A percentile compares a stretch with the other conserved stretches of the same genome.
These are phyloP conservation scores for Blomia tropicalis DNA, from an alignment of 2,888 invertebrate genomes.

Conservation along the genomic window DNA sequence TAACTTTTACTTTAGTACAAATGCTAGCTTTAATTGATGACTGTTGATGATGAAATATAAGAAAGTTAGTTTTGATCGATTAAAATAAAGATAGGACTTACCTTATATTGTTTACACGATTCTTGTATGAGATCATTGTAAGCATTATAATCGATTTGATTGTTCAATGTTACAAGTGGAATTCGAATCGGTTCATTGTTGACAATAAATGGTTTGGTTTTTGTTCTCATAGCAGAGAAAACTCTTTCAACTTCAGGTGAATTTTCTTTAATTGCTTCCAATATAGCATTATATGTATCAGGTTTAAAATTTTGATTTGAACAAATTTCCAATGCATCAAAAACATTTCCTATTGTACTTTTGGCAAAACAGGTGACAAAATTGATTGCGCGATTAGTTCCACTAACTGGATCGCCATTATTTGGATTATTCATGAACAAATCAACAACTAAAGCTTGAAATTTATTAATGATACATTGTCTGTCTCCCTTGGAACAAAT, in stretches of 20 bases:
- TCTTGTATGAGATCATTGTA: conserved; percentile 7
- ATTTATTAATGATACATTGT: conserved; percentile 18
- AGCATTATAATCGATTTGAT: conserved; percentile 1
- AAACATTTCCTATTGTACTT: conserved; percentile 1
- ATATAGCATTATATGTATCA: not conserved
- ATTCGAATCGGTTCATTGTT: not conserved
- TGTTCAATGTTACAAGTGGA: not conserved
- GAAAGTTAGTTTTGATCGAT: not conserved
- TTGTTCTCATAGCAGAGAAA: not conserved
- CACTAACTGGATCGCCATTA: conserved; percentile 16
- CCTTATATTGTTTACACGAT: not conserved
- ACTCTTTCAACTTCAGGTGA: not conserved
- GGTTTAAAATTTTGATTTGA: not conserved
- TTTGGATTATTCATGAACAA: not conserved
- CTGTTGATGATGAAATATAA: not conserved
- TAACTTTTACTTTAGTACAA: conserved; percentile 12
- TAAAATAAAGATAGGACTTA: not conserved
- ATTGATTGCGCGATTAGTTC: conserved; percentile 16
- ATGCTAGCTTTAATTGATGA: not conserved
- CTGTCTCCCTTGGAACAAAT: conserved; percentile 14
- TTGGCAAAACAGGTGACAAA: conserved; percentile 10
- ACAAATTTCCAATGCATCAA: conserved; percentile 10
- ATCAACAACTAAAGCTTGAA: conserved; percentile 19
- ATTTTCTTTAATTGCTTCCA: not conserved
- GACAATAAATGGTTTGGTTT: not conserved